A percentile compares a stretch with the other conserved stretches of the same genome.
phyloP scores from a whole-genome alignment of 2,113 vertebrate genomes.

The Podilymbus podiceps region DNA sequence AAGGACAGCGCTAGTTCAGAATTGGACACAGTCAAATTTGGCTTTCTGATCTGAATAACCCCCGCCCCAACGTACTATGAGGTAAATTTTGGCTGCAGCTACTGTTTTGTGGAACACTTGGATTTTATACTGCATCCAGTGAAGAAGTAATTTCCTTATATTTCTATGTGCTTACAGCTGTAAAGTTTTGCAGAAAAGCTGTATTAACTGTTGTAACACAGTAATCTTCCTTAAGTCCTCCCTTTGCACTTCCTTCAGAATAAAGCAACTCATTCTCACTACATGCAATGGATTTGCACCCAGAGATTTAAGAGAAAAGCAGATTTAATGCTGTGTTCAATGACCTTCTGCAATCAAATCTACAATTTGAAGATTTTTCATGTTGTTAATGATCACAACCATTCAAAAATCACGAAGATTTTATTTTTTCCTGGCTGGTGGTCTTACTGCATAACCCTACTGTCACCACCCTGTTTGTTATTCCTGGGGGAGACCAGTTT shows the following conservation, averaged over 20 bases:
- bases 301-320: not conserved
- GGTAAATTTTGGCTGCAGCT: not conserved
- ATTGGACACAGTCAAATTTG: not conserved
- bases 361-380: not conserved
- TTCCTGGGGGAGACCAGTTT: not conserved
- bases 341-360: not conserved
- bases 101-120: not conserved
- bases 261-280: not conserved
- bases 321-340: not conserved
- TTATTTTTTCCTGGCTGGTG: not conserved
- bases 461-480: not conserved
- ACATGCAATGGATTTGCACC: not conserved
- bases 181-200: not conserved
- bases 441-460: not conserved
- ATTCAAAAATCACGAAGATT: not conserved
- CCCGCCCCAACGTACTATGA: not conserved
- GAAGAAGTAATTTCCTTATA: not conserved
- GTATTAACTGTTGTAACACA: not conserved
- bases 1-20: not conserved
- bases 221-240: not conserved
- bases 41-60: not conserved
- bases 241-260: not conserved
- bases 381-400: not conserved
- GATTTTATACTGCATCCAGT: not conserved
- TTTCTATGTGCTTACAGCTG: not conserved